Evolutionary conservation across 2,888 invertebrate species (phyloP), one percentile per base, ranked within the genome.

Genomic region (Thumatha senex): DNA sequence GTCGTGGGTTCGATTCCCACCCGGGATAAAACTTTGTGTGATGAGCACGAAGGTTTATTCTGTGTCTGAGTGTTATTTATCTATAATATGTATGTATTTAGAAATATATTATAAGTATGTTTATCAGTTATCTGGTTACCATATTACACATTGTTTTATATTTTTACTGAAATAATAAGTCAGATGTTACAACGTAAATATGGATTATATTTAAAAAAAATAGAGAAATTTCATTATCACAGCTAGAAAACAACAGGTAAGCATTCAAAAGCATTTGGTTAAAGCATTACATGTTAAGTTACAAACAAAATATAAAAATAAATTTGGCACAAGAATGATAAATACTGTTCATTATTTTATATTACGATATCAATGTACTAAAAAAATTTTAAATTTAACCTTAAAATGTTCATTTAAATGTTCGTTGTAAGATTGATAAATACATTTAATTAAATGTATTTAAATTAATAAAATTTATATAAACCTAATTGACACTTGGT

Each of bases 151-250:
- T n/a, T n/a, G n/a, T n/a, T n/a, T n/a, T n/a, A 80, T 72, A 76
- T 59, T 66, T 67, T 67, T 57, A 63, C 62, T 71, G 65, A 67
- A 70, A 67, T 62, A 70, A 62, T 52, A 29, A 41, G 61, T 76
- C 74, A 76, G 75, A 78, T 71, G 54, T 69, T 71, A 51, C 58
- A 61, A 63, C 5, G 18, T 24, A 24, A 24, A 24, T 4, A 5
- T 63, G 52, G 51, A 57, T 54, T 51, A 45, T 13, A 40, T 53
- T 44, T 40, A n/a, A 33, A n/a, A 43, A 38, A 14, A 46, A 36
- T 35, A 18, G 48, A 43, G 53, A 31, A 14, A 34, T 58, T 56
- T 50, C 46, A 58, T 47, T 73, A 77, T 74, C 75, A 80, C 77
- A 78, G 74, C 56, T 46, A 68, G 68, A 67, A 13, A 47, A 61